Evolutionary conservation across 2,888 invertebrate genomes (phyloP).

Genomic region (Diadegma fenestrale): DNA sequence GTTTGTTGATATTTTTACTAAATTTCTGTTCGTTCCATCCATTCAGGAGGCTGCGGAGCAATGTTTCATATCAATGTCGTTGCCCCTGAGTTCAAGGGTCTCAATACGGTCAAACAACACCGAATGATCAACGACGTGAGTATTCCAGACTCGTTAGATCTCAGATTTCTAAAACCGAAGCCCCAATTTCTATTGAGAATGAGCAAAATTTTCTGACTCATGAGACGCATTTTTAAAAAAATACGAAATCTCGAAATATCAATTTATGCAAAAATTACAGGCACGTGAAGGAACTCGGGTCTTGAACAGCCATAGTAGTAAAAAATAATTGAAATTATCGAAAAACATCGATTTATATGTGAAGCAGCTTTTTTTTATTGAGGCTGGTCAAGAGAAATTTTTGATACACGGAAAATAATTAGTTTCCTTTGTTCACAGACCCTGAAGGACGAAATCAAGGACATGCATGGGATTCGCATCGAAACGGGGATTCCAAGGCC

Average conservation of each 20-base stretch:
- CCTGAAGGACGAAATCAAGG: constrained; percentile 91
- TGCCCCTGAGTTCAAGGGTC: constrained; percentile 89
- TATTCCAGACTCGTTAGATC: background rate
- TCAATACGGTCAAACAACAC: constrained; percentile 91
- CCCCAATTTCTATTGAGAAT: too few species aligned
- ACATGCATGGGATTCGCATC: constrained; percentile 94
- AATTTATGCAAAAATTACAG: background rate
- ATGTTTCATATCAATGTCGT: constrained; percentile 92
- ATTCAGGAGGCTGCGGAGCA: constrained; percentile 91
- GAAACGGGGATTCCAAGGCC: constrained; percentile 86
- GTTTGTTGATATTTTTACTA: background rate
- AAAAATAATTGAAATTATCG: background rate
- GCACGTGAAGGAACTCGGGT: background rate
- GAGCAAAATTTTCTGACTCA: background rate
- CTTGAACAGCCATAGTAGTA: background rate
- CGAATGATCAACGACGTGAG: constrained; percentile 89
- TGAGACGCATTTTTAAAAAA: background rate
- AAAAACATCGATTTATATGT: too few species aligned
- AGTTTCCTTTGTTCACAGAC: constrained; percentile 83
- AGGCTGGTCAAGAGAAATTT: background rate
- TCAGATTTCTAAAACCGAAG: too few species aligned
- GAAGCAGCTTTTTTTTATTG: too few species aligned
- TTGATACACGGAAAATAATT: background rate
- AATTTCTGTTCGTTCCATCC: constrained; percentile 34
- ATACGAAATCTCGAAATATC: background rate